Evolutionary conservation across 2,888 invertebrate species (phyloP).

Genomic region (Neuroscelio doddi): DNA sequence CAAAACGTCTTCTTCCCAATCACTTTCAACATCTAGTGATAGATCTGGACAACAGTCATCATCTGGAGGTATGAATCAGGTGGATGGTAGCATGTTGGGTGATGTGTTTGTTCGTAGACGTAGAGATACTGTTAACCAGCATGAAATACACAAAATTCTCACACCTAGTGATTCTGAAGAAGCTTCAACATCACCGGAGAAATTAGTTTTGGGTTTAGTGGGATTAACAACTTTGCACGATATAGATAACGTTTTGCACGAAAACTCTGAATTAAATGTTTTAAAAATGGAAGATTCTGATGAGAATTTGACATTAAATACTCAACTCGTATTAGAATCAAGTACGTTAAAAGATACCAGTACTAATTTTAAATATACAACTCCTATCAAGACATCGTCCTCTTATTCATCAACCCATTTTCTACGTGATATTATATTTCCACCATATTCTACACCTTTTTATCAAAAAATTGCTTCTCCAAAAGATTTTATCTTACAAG

Average conservation of each 20-base stretch:
- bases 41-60: slow-evolving; percentile 68
- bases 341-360: slow-evolving; percentile 20
- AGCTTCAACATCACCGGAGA: slow-evolving; percentile 15
- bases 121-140: slow-evolving; percentile 80
- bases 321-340: slow-evolving; percentile 15
- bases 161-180: slow-evolving; percentile 48
- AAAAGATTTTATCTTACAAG: slow-evolving; percentile 4
- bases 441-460: slow-evolving; percentile 13
- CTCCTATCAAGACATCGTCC: slow-evolving; percentile 55
- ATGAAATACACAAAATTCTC: slow-evolving; percentile 69
- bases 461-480: background rate
- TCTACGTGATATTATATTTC: slow-evolving; percentile 16
- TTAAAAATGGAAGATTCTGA: slow-evolving; percentile 13
- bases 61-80: slow-evolving; percentile 72
- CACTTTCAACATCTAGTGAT: slow-evolving; percentile 76
- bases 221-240: slow-evolving; percentile 47
- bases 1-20: slow-evolving; percentile 77
- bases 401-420: slow-evolving; percentile 51
- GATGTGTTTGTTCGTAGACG: slow-evolving; percentile 76
- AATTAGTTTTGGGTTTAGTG: slow-evolving; percentile 11
- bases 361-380: slow-evolving; percentile 31
- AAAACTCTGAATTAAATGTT: slow-evolving; percentile 4
- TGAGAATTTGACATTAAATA: slow-evolving; percentile 11
- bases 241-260: slow-evolving; percentile 56
- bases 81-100: slow-evolving; percentile 62